Base-by-base conservation (phyloP, 2,113 vertebrate genomes). In the Syngnathus scovelli region DNA sequence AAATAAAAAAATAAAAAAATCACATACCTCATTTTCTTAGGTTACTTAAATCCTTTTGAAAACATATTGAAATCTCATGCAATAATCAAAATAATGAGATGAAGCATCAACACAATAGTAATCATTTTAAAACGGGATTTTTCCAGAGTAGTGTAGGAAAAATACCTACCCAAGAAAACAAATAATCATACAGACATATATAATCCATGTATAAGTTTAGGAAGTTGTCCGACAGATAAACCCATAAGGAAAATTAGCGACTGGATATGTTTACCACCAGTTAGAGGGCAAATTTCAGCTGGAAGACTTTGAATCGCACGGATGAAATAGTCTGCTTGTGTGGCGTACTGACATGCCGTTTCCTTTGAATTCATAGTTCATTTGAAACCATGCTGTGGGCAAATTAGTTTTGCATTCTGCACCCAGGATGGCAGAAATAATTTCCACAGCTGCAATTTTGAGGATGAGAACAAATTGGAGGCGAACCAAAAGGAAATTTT, bases 311-410 rank as follows among this genome's bases (percentile, higher is more conserved):
- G 18, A 33, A 61, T 38, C 51, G 59, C 41, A 66, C 44, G 51
- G 37, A 72, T 68, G 44, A 68, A 48, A 67, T 71, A 71, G 67
- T n/a, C 51, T 18, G 51, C 63, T 72, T 38, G 68, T 66, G 38
- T 38, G 10, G 38, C 33, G 49, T 13, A 33, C 52, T 56, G 7
- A 44, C 65, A 67, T 19, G 44, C 37, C 38, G 13, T 43, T 46
- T 60, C 16, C 39, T 74, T 78, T 67, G 59, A 77, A 69, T 81
- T 33, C 56, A 75, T 37, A 64, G 58, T 48, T 72, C 61, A 71
- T 38, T 39, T 68, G 10, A 68, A 77, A 74, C 66, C 21, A 70
- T 46, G 41, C 2, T 7, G 51, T 52, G 18, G 44, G 55, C n/a
- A 15, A 23, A 69, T 66, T 56, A 67, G 6, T 71, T 8, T n/a